These are phyloP conservation scores for Alectoris magna DNA, from an alignment of 2,797 vertebrate genomes.

Conservation along the genomic window DNA sequence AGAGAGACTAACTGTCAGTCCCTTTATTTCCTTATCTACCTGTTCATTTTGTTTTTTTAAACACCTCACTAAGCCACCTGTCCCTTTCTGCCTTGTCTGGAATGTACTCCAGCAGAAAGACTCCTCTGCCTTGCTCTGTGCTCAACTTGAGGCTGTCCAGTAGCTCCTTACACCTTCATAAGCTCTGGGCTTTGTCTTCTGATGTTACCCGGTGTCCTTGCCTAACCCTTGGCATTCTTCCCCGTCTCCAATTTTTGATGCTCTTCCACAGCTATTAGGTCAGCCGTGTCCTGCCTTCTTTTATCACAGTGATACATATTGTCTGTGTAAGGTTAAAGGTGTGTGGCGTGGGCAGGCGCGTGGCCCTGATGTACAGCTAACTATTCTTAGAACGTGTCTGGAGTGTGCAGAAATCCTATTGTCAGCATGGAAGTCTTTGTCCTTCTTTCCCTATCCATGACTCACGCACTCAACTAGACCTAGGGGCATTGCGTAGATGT, in stretches of 20 bases:
- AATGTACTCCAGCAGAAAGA: neutral
- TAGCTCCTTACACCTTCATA: neutral
- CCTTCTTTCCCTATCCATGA: neutral
- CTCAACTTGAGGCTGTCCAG: neutral
- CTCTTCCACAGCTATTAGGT: neutral
- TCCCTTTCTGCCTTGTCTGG: neutral
- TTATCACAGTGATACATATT: neutral
- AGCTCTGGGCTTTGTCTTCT: slow-evolving; percentile 21
- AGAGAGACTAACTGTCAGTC: neutral
- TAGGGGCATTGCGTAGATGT: neutral
- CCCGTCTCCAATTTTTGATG: neutral
- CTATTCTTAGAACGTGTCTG: neutral
- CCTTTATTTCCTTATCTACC: neutral
- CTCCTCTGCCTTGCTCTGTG: neutral
- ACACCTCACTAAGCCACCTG: neutral
- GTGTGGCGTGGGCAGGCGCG: neutral
- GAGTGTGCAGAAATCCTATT: neutral
- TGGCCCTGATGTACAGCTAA: neutral
- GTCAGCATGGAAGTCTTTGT: neutral
- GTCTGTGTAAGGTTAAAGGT: neutral
- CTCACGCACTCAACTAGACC: neutral
- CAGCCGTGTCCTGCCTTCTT: neutral
- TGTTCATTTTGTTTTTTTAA: neutral
- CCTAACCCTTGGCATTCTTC: neutral
- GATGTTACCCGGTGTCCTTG: neutral